These are phyloP conservation scores for Pachycephala philippinensis DNA, from an alignment of 2,113 vertebrate genomes.

Conservation along the genomic window DNA sequence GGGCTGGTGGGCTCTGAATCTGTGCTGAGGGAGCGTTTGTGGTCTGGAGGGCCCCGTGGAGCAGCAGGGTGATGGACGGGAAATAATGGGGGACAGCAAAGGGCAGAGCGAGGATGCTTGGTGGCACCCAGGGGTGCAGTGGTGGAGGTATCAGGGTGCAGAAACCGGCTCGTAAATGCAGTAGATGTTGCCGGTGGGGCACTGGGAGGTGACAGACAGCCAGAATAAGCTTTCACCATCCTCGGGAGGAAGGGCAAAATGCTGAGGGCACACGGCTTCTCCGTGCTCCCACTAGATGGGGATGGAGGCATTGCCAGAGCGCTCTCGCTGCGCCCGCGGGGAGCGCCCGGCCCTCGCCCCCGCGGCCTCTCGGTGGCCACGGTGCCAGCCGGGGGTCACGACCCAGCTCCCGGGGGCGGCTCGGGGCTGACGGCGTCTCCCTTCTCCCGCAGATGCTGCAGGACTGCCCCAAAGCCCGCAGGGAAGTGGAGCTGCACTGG, in stretches of 20 bases:
- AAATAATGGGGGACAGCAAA: not conserved
- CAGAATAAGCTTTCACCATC: not conserved
- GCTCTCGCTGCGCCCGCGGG: rapidly evolving
- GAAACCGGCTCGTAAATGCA: rapidly evolving
- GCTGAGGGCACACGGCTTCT: not conserved
- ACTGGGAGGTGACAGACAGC: not conserved
- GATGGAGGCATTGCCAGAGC: not conserved
- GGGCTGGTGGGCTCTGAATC: not conserved
- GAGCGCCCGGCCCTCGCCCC: not conserved
- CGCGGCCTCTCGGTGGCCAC: rapidly evolving
- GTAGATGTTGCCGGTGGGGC: not conserved
- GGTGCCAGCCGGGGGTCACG: rapidly evolving
- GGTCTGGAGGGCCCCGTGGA: not conserved
- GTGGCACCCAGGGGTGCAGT: not conserved
- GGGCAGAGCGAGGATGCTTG: not conserved
- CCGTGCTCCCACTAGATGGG: slow-evolving; percentile 27
- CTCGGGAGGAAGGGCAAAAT: not conserved
- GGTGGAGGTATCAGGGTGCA: rapidly evolving
- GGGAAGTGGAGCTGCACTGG: slow-evolving; percentile 96
- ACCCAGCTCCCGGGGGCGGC: rapidly evolving
- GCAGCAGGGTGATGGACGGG: not conserved
- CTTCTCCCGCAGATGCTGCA: slow-evolving; percentile 85
- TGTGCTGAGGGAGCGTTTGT: not conserved
- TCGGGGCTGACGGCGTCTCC: not conserved
- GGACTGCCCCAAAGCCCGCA: slow-evolving; percentile 92